Evolutionary conservation across 1,140 invertebrate genomes (phyloP).

Genomic region (Reticulitermes speratus): DNA sequence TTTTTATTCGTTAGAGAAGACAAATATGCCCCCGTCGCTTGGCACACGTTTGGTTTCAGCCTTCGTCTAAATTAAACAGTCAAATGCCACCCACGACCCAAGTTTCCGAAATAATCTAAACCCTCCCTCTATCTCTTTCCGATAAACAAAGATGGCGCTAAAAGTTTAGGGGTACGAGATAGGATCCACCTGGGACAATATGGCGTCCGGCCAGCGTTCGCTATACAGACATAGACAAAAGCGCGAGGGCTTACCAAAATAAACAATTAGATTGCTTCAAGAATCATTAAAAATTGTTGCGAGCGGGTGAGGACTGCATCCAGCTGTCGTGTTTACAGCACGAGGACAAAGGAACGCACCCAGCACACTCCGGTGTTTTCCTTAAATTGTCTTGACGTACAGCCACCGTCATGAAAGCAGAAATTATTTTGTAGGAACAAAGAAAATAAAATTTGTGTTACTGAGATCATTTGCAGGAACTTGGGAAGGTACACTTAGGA

Average conservation of each 20-base stretch:
- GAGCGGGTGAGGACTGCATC: constrained; percentile 12
- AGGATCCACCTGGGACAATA: constrained; percentile 25
- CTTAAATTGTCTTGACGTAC: neutral
- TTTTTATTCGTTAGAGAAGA: no score
- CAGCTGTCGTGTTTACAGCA: constrained; percentile 20
- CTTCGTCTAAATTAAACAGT: constrained; percentile 16
- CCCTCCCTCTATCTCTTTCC: neutral
- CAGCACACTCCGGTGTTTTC: neutral
- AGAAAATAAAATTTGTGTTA: neutral
- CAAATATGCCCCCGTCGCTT: neutral
- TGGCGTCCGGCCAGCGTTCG: constrained; percentile 24
- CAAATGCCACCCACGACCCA: neutral
- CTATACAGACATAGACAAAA: constrained; percentile 16
- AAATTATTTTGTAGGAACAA: neutral
- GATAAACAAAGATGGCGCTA: constrained; percentile 27
- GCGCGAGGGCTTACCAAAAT: constrained; percentile 20
- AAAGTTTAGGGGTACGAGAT: neutral
- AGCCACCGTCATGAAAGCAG: neutral
- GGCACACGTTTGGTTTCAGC: neutral
- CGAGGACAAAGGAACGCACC: constrained; percentile 9
- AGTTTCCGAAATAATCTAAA: neutral
- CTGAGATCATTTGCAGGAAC: no score
- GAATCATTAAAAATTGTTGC: constrained; percentile 24
- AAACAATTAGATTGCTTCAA: constrained; percentile 26
- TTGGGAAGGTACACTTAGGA: no score